Percentiles rank a stretch among this genome's conserved stretches.
These are phyloP conservation scores for Sepioteuthis lessoniana DNA, from an alignment of 2,888 invertebrate genomes.

Conservation along the genomic window DNA sequence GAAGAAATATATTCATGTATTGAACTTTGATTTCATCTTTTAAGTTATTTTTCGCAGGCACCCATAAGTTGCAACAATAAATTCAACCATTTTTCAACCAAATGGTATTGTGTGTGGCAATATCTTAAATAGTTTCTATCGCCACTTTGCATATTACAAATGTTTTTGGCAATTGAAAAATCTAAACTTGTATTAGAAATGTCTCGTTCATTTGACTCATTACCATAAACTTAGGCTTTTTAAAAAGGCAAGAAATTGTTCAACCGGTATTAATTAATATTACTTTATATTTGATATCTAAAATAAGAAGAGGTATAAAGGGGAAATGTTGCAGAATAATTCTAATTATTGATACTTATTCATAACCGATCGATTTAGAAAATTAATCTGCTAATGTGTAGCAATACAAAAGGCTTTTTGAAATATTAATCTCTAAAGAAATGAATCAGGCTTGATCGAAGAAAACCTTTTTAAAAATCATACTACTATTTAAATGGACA, in stretches of 20 bases:
- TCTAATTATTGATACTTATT: background rate
- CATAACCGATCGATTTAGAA: background rate
- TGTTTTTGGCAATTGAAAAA: background rate
- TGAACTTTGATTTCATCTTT: too few species aligned
- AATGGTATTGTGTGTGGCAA: too few species aligned
- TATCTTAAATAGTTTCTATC: too few species aligned
- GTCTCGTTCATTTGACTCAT: background rate
- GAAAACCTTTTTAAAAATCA: background rate
- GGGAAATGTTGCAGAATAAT: background rate
- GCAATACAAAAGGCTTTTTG: background rate
- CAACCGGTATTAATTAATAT: background rate
- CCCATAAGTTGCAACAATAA: too few species aligned
- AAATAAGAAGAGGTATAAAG: background rate
- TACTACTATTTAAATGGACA: background rate
- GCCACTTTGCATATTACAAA: background rate
- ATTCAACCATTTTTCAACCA: too few species aligned
- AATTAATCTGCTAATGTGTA: background rate
- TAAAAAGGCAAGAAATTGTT: background rate
- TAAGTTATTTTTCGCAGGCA: too few species aligned
- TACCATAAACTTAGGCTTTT: background rate
- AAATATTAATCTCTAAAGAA: background rate
- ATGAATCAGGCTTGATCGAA: background rate
- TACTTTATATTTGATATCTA: background rate
- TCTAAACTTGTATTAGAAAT: background rate
- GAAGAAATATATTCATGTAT: too few species aligned